Conservation (phyloP, 2,113 vertebrate genomes). For the Corydoras maculifer region DNA sequence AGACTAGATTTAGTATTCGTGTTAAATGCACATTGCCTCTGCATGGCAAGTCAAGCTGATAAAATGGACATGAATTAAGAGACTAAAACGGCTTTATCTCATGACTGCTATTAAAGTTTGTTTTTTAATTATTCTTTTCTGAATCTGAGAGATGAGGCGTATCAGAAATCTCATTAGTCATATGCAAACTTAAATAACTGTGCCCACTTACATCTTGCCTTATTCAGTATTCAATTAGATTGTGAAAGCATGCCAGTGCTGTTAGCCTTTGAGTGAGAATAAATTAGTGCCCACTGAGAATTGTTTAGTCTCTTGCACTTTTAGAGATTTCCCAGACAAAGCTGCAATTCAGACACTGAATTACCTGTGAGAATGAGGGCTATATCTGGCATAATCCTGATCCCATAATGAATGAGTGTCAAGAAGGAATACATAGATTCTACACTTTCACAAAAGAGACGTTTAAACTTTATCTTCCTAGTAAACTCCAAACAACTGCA, state of each 20-base stretch:
- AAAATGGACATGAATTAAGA: too few relatives aligned
- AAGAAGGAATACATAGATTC: not conserved
- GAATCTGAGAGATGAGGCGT: too few relatives aligned
- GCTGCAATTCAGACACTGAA: not conserved
- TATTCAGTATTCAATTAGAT: not conserved
- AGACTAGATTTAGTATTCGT: too few relatives aligned
- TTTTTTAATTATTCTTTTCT: too few relatives aligned
- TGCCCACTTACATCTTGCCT: too few relatives aligned
- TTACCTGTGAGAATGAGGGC: not conserved
- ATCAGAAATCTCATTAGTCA: too few relatives aligned
- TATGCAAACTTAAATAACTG: too few relatives aligned
- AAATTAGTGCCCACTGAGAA: not conserved
- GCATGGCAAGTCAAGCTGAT: too few relatives aligned
- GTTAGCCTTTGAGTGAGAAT: conserved; percentile 5
- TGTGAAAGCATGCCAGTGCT: not conserved
- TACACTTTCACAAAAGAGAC: not conserved
- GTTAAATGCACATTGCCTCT: too few relatives aligned
- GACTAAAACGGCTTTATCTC: too few relatives aligned
- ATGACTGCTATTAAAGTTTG: too few relatives aligned
- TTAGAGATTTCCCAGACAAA: not conserved
- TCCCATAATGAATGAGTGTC: not conserved
- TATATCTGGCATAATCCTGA: not conserved
- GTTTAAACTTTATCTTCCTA: not conserved
- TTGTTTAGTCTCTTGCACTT: not conserved
- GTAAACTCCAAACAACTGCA: conserved; percentile 2